phyloP scores from a whole-genome alignment of 1,140 invertebrate species.

The Caerostris extrusa region DNA sequence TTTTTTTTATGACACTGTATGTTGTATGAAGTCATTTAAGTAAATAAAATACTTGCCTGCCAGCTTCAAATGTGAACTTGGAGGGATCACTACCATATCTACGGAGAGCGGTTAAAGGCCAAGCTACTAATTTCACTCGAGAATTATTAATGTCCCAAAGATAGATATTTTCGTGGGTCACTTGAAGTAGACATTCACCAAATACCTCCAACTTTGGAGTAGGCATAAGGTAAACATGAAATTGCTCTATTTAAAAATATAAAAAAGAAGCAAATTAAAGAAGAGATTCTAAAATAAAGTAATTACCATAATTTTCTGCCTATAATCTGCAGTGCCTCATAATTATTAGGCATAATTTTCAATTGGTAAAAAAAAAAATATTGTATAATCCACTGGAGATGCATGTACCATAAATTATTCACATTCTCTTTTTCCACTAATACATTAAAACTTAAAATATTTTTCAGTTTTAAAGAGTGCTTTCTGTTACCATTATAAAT shows the following conservation, averaged over 20 bases:
- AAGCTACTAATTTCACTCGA: conserved; percentile 79
- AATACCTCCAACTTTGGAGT: conserved; percentile 79
- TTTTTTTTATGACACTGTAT: too few species aligned
- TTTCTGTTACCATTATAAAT: too few species aligned
- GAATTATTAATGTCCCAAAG: conserved; percentile 80
- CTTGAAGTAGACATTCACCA: conserved; percentile 81
- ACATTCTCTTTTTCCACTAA: too few species aligned
- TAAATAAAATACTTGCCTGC: conserved; percentile 78
- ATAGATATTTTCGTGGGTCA: conserved; percentile 80
- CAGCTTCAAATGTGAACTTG: conserved; percentile 81
- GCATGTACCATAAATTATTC: too few species aligned
- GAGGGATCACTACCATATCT: conserved; percentile 80
- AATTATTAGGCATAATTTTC: neutral
- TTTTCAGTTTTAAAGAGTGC: too few species aligned
- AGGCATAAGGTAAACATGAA: conserved; percentile 81
- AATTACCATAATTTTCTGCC: neutral
- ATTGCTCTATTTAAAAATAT: conserved; percentile 79
- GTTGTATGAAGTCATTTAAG: too few species aligned
- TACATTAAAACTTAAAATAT: too few species aligned
- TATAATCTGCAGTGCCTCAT: neutral
- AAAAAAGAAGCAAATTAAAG: neutral
- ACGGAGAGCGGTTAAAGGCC: conserved; percentile 80
- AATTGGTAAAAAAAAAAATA: too few species aligned
- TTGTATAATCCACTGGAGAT: too few species aligned
- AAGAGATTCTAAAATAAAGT: neutral